Evolutionary conservation across 2,113 vertebrate species (phyloP), one percentile per base, ranked within the genome.

Genomic region (Blennius ocellaris): DNA sequence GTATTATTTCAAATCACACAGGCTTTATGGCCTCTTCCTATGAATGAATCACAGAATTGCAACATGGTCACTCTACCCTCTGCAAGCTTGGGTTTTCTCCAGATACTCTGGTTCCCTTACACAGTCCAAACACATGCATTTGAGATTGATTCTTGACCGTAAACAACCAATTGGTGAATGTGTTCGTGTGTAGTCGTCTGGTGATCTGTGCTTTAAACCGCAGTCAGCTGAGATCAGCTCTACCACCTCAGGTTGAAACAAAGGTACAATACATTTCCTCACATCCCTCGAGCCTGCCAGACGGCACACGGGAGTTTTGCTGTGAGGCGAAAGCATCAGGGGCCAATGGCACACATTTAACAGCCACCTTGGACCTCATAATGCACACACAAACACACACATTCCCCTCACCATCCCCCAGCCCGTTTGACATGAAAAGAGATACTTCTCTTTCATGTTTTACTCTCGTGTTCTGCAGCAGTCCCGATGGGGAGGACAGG

Each of bases 321-420:
- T 30, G 5, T 17, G 15, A 11, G 12, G 50, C 49, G 68, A 65
- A 76, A 68, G 76, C 69, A 5, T 0, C 71, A 70, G 76, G 73
- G 49, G 39, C 43, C 43, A 40, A 48, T 50, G 62, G 52, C 10
- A 52, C 12, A 39, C 1, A 65, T 40, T 72, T 69, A 30, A 76
- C 70, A 81, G 45, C 37, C 61, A 68, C 16, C 40, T 37, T 53
- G 39, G 41, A 62, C 68, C 65, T 76, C 66, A 65, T 61, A 39
- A 68, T 63, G 81, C 54, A 74, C 52, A 74, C 52, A 83, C 68
- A 81, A 51, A 53, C 56, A 73, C 16, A 53, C 63, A 76, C 43
- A 43, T 40, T 12, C 51, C n/a, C 76, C 55, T 39, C 38, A 54
- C 60, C 62, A 61, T 10, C 69, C 68, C 51, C 71, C 64, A 41